A percentile compares a stretch with the other conserved stretches of the same genome.
These are phyloP conservation scores for Heliconius congener DNA, from an alignment of 1,140 invertebrate genomes.

Conservation along the genomic window DNA sequence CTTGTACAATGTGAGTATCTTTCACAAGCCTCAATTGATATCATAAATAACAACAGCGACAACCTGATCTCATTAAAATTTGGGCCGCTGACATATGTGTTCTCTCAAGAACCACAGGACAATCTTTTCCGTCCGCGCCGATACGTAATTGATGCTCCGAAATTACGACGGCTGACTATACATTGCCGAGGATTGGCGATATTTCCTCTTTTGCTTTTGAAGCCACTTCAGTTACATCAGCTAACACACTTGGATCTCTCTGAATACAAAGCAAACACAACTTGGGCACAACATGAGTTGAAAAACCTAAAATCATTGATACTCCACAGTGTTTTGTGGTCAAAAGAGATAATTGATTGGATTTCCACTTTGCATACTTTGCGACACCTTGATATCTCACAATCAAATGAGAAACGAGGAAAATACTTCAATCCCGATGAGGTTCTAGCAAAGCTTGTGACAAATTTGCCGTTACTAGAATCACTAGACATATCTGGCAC, in stretches of 20 bases:
- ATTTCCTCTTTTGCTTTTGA: constrained; percentile 82
- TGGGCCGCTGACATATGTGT: constrained; percentile 53
- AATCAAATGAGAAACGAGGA: constrained; percentile 84
- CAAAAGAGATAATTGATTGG: constrained; percentile 64
- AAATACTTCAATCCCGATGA: constrained; percentile 85
- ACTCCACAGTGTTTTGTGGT: constrained; percentile 87
- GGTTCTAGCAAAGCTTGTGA: constrained; percentile 86
- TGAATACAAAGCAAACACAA: constrained; percentile 83
- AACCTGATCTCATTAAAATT: constrained; percentile 76
- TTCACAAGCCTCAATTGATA: constrained; percentile 82
- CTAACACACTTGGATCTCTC: constrained; percentile 91
- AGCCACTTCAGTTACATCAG: constrained; percentile 82
- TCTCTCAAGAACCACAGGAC: constrained; percentile 50
- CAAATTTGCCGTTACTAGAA: constrained; percentile 86
- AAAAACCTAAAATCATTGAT: constrained; percentile 87
- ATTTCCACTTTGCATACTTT: constrained; percentile 83
- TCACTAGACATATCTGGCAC: constrained; percentile 96
- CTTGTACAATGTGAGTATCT: constrained; percentile 87
- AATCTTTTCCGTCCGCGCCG: constrained; percentile 53
- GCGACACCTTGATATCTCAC: constrained; percentile 92
- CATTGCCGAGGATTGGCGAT: constrained; percentile 79
- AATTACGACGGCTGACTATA: constrained; percentile 84
- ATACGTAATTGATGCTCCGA: constrained; percentile 84
- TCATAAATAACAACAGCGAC: constrained; percentile 82
- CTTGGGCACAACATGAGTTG: constrained; percentile 82